Percentiles rank a stretch among this genome's conserved stretches.
Conservation (phyloP, 2,113 vertebrate species). For the Athene noctua region DNA sequence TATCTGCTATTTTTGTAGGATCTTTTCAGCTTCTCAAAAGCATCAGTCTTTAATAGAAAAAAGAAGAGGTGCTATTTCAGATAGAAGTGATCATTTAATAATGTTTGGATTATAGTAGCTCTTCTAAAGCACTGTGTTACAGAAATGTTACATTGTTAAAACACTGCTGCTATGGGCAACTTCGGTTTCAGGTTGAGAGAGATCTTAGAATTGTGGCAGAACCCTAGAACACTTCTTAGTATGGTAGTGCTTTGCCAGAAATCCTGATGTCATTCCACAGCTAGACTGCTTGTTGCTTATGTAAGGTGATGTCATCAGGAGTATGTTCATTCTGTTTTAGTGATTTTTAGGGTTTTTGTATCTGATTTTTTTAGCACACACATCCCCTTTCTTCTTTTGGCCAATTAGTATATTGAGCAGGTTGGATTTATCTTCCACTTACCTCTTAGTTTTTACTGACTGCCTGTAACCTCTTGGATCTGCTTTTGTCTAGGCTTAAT, state of each 20-base stretch:
- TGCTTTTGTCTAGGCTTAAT: background rate
- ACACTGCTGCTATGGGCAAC: background rate
- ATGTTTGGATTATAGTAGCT: background rate
- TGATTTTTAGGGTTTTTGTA: background rate
- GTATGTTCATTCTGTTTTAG: background rate
- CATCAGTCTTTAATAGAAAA: background rate
- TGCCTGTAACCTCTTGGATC: background rate
- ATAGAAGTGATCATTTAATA: background rate
- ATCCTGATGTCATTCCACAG: background rate
- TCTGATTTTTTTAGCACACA: background rate
- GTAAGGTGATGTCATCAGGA: background rate
- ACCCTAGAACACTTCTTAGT: background rate
- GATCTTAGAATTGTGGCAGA: background rate
- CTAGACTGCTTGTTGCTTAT: background rate
- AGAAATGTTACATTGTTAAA: background rate
- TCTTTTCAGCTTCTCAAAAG: background rate
- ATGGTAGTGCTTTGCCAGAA: background rate
- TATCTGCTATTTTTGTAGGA: background rate
- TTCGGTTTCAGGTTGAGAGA: background rate
- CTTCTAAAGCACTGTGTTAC: background rate
- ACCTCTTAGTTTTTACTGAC: background rate
- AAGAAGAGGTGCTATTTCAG: background rate
- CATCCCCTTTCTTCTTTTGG: rapidly evolving
- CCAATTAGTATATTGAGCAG: background rate
- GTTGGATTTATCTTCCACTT: background rate